Conservation (phyloP, 1,140 invertebrate species). For the Drosophila guanche region DNA sequence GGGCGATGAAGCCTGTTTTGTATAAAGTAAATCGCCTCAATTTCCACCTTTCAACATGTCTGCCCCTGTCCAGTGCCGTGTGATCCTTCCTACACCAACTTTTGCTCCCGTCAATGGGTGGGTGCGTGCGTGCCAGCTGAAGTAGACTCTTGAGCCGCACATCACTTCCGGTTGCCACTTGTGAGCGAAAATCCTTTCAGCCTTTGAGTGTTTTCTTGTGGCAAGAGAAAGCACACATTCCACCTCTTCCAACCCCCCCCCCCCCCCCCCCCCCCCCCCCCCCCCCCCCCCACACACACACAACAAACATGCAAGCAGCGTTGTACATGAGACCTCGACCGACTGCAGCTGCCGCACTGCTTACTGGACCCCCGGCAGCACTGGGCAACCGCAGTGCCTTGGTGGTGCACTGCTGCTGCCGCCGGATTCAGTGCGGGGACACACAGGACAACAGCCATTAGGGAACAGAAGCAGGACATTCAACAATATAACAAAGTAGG, state of each 20-base stretch:
- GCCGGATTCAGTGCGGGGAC: too few relatives aligned
- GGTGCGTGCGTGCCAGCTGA: slow-evolving; percentile 54
- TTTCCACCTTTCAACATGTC: slow-evolving; percentile 81
- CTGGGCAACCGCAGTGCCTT: too few relatives aligned
- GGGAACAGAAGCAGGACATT: too few relatives aligned
- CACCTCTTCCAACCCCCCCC: not conserved
- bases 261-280: not conserved
- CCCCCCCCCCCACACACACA: too few relatives aligned
- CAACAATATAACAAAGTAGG: too few relatives aligned
- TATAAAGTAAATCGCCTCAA: slow-evolving; percentile 72
- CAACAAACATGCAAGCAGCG: too few relatives aligned
- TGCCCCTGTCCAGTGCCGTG: slow-evolving; percentile 52
- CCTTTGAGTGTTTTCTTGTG: slow-evolving; percentile 71
- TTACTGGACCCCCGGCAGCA: too few relatives aligned
- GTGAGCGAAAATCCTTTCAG: slow-evolving; percentile 78
- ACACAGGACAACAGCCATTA: too few relatives aligned
- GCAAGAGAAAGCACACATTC: slow-evolving; percentile 54
- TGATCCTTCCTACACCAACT: not conserved
- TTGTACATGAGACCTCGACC: too few relatives aligned
- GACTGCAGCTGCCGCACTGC: too few relatives aligned
- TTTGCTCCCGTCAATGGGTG: slow-evolving; percentile 6
- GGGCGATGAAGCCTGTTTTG: slow-evolving; percentile 50
- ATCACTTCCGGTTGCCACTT: slow-evolving; percentile 81
- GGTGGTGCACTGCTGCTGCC: too few relatives aligned
- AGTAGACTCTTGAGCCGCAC: slow-evolving; percentile 76